A percentile compares a stretch with the other conserved stretches of the same genome.
Evolutionary conservation across 2,113 vertebrate species (phyloP).

Genomic region (Andinoacara biseriatus): DNA sequence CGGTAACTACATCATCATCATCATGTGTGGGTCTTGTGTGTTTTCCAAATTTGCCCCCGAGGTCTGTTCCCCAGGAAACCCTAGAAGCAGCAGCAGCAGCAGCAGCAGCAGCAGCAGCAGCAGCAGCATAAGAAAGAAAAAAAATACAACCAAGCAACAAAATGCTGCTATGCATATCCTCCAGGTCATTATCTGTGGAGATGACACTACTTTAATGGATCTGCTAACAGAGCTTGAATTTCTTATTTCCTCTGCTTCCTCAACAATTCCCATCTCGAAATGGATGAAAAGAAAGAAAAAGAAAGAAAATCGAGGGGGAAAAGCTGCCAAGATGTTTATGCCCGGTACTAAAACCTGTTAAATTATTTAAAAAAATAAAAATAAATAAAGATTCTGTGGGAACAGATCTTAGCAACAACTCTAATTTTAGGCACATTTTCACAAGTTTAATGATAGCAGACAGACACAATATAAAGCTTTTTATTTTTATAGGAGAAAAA

Average conservation of each 20-base stretch:
- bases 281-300: neutral
- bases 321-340: constrained; percentile 7
- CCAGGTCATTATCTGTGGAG: constrained; percentile 19
- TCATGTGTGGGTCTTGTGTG: neutral
- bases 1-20: neutral
- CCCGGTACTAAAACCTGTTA: neutral
- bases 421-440: neutral
- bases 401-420: neutral
- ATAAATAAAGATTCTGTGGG: constrained; percentile 13
- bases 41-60: constrained; percentile 1
- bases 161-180: constrained; percentile 8
- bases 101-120: neutral
- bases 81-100: neutral
- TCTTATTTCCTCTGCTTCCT: constrained; percentile 7
- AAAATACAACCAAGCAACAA: neutral
- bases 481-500: no score
- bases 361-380: neutral
- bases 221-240: constrained; percentile 8
- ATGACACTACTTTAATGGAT: constrained; percentile 2
- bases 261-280: constrained; percentile 3
- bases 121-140: neutral
- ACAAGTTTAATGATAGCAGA: neutral
- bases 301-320: neutral
- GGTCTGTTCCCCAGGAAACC: constrained; percentile 8
- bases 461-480: no score